A percentile compares a stretch with the other conserved stretches of the same genome.
phyloP scores from a whole-genome alignment of 2,888 invertebrate species.

The Ophioninae sp. region DNA sequence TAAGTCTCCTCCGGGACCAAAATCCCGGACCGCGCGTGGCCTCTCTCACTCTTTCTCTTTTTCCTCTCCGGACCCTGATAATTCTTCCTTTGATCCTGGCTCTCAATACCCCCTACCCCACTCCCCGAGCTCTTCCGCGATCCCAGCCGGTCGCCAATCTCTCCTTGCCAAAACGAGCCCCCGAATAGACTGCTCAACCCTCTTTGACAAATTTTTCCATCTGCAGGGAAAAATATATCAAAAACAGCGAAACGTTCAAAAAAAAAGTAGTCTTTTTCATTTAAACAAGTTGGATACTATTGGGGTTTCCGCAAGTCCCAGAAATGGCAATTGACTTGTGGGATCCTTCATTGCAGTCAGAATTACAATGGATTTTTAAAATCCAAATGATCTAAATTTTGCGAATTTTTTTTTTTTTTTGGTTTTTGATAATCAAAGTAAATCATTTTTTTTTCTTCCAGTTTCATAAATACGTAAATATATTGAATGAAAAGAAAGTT shows the following conservation, averaged over 20 bases:
- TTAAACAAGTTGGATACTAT: neutral
- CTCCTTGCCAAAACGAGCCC: conserved; percentile 55
- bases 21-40: conserved; percentile 79
- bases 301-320: neutral
- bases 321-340: no score
- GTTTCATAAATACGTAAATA: no score
- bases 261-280: neutral
- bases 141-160: conserved; percentile 61
- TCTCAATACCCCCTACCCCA: conserved; percentile 77
- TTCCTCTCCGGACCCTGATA: conserved; percentile 78
- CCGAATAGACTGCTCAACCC: conserved; percentile 52
- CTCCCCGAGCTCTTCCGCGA: conserved; percentile 60
- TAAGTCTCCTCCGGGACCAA: conserved; percentile 81
- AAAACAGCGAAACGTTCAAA: neutral
- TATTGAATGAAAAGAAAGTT: no score
- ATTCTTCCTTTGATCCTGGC: conserved; percentile 81
- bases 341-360: no score
- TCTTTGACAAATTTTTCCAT: conserved; percentile 68
- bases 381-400: no score
- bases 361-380: no score
- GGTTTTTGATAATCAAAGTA: no score
- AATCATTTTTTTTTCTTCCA: no score
- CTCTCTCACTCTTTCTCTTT: conserved; percentile 19
- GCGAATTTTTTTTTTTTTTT: no score
- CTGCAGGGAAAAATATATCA: conserved; percentile 26